Percentiles rank a stretch among this genome's conserved stretches.
Conservation (phyloP, 2,888 invertebrate genomes). For the Nomada hirtipes region DNA sequence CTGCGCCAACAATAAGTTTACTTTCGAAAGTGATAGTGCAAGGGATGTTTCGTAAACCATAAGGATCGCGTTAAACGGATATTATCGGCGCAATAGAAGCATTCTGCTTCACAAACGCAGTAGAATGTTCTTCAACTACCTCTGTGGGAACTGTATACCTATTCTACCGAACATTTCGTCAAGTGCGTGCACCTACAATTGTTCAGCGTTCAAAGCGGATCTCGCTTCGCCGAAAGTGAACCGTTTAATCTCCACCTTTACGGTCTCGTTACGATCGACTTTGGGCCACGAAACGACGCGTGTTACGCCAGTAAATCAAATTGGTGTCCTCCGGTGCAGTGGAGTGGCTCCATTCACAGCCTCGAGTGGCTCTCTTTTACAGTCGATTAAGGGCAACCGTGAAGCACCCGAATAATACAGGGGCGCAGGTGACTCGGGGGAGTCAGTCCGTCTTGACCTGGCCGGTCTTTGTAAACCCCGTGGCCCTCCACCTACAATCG, state of each 20-base stretch:
- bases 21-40: no score
- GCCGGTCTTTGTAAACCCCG: neutral
- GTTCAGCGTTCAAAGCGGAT: neutral
- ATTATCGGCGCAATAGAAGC: neutral
- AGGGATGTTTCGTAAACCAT: no score
- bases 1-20: no score
- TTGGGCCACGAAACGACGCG: neutral
- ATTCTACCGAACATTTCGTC: neutral
- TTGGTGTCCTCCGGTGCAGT: slow-evolving; percentile 25
- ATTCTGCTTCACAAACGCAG: no score
- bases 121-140: no score
- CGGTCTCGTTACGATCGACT: slow-evolving; percentile 31
- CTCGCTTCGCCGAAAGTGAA: neutral
- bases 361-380: slow-evolving; percentile 61
- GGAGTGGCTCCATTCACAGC: slow-evolving; percentile 51
- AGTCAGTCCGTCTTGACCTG: slow-evolving; percentile 37
- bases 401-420: slow-evolving; percentile 38
- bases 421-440: slow-evolving; percentile 55
- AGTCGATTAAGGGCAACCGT: slow-evolving; percentile 53
- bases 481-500: neutral
- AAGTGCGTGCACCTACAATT: neutral
- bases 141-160: no score
- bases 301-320: slow-evolving; percentile 55
- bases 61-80: no score
- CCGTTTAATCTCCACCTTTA: slow-evolving; percentile 18